A percentile compares a stretch with the other conserved stretches of the same genome.
These are phyloP conservation scores for Megalops atlanticus DNA, from an alignment of 2,113 vertebrate genomes.

Conservation along the genomic window DNA sequence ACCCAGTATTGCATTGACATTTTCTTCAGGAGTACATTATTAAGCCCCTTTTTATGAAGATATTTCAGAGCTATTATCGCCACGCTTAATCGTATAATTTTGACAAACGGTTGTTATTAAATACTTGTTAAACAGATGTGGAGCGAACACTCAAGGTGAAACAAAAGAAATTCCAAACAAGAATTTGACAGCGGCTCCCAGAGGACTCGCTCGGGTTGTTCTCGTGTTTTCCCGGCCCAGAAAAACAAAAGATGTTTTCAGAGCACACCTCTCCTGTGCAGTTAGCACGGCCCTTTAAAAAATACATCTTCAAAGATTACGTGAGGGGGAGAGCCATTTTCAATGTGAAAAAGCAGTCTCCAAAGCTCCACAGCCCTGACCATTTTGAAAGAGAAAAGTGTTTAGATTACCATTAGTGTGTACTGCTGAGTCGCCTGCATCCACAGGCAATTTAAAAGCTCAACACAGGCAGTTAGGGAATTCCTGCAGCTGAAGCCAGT, in stretches of 20 bases:
- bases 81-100: neutral
- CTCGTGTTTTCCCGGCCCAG: neutral
- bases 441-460: conserved; percentile 52
- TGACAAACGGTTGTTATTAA: neutral
- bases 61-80: neutral
- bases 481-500: conserved; percentile 41
- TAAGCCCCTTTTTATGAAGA: neutral
- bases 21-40: neutral
- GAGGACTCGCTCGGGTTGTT: neutral
- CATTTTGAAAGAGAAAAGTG: conserved; percentile 14
- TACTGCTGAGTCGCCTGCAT: conserved; percentile 25
- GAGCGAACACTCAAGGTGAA: neutral
- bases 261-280: neutral
- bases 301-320: conserved; percentile 1
- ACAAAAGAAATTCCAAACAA: neutral
- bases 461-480: conserved; percentile 58
- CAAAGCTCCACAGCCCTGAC: conserved; percentile 18
- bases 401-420: conserved; percentile 19
- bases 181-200: neutral
- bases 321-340: neutral
- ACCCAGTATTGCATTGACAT: no score
- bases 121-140: neutral
- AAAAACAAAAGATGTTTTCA: neutral
- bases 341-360: conserved; percentile 9
- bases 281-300: neutral